Evolutionary conservation across 2,797 vertebrate genomes (phyloP), one percentile per base, ranked within the genome.

Genomic region (Yasuhikotakia modesta): DNA sequence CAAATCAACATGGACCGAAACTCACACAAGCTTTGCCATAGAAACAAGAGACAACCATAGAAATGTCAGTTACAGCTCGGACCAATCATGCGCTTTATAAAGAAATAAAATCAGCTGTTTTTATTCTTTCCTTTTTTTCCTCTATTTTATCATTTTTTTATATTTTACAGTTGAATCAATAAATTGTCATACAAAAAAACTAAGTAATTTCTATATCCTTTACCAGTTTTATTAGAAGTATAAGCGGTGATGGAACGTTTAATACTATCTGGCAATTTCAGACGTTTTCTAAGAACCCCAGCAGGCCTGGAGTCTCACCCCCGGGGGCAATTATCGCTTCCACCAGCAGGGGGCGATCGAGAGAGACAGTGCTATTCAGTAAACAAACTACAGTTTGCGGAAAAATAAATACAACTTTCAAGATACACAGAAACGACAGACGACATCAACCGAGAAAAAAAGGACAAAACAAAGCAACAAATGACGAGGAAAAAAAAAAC

Each of bases 401-500:
- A 95, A 94, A 99, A 99, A 99, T 99, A 99, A 99, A 99, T 99
- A 99, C 95, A 97, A 88, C 91, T 92, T 87, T 93, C 92, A 94
- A 93, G 95, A 96, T 94, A 93, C 94, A 92, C 90, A 95, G 92
- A 92, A 93, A 95, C 88, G 94, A 91, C 93, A 94, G 92, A 93
- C 91, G 91, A 93, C 93, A 95, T 80, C 89, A 90, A 88, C 79
- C 80, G 83, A 85, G 84, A 76, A 76, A 64, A 60, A 82, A 78
- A 61, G 32, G 45, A 52, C 16, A 69, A 57, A 64, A 76, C 24
- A 8, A 81, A 85, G 83, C 75, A 21, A 87, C 86, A 84, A 84
- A 87, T 86, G 90, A 92, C 90, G 69, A 90, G 87, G 7, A 87
- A 91, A 53, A 90, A 48, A 92, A 90, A 92, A 93, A 83, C 19